Evolutionary conservation across 1,140 invertebrate species (phyloP), one percentile per base, ranked within the genome.

Genomic region (Mercenaria mercenaria): DNA sequence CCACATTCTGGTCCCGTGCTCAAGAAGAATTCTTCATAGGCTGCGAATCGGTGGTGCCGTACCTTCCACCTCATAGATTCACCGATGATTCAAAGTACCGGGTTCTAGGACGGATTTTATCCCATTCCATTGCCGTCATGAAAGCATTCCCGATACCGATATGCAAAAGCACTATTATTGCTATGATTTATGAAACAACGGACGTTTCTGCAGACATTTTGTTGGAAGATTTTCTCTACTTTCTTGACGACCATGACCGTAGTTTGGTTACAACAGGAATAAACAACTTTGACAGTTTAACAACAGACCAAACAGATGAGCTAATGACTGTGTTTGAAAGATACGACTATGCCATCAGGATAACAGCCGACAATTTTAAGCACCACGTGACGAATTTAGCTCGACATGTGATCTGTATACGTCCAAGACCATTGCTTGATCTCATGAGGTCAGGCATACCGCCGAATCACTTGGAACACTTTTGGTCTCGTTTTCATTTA

Each of bases 71-170:
- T 15, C 82, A 85, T 23, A 69, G 43, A 74, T 43, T 85, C 18
- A 34, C 61, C 11, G 80, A 43, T 37, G 56, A 47, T 41, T 23
- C 41, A 15, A 72, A 69, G 20, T 85, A 59, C 29, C 61, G 67
- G 23, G 43, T 74, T 23, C 67, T 85, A 8, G 82, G 82, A 29
- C n/a, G 82, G n/a, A 85, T 85, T 50, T 74, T 85, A 52, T 85
- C 82, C 13, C 82, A 85, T 56, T 50, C 82, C 37, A 26, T 85
- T 29, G 82, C 82, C 18, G 32, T 85, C 59, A 64, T 20, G 10
- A 82, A 67, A 43, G 37, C 32, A 26, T 64, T 82, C 29, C 80
- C 80, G 23, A 39, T 82, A 34, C 80, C 29, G 13, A 61, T 82
- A 56, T 82, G 80, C 37, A 82, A 82, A 52, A 67, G 39, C 23